Base-by-base conservation (phyloP, 2,113 vertebrate species). In the Phyllostomus hastatus region DNA sequence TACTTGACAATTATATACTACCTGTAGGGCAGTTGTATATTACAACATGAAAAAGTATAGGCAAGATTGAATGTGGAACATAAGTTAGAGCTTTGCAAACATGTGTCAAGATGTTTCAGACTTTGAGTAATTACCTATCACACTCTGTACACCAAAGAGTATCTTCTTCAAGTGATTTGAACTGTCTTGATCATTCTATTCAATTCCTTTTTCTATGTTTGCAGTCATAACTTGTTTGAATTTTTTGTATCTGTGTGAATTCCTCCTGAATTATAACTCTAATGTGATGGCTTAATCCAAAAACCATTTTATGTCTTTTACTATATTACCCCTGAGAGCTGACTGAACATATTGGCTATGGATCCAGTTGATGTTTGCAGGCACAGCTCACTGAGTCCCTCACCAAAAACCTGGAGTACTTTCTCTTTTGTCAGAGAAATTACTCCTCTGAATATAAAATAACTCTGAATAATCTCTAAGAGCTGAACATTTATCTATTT, bases 141-240 rank as follows among this genome's bases (percentile, higher is more conserved):
- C 38, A 2, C 14, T 16, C 2, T n/a, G 0, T 33, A 28, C 10
- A 8, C n/a, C 3, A 16, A 2, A 81, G 43, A 2, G 6, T 50
- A 2, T 64, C 72, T 87, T 70, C 9, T 79, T 16, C 19, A 31
- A 61, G 1, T 46, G 11, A 4, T 28, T 88, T 81, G 12, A 11
- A 14, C 3, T 64, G 7, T 31, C 38, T 84, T 43, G 43, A 41
- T 73, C 20, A 7, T 11, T 43, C 1, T 64, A 33, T 57, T 95
- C 48, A 64, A 7, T 91, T 95, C 5, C 7, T 0, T 41, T 61
- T 73, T 88, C 9, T 67, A 15, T 11, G 75, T 97, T 85, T 59
- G 4, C 14, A 57, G 4, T 57, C 43, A 43, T 10, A 31, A 1
- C 0, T 72, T 67, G 28, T 66, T 52, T 83, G 6, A 69, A 66